These are phyloP conservation scores for Bombycilla garrulus DNA, from an alignment of 2,113 vertebrate species.

Conservation along the genomic window DNA sequence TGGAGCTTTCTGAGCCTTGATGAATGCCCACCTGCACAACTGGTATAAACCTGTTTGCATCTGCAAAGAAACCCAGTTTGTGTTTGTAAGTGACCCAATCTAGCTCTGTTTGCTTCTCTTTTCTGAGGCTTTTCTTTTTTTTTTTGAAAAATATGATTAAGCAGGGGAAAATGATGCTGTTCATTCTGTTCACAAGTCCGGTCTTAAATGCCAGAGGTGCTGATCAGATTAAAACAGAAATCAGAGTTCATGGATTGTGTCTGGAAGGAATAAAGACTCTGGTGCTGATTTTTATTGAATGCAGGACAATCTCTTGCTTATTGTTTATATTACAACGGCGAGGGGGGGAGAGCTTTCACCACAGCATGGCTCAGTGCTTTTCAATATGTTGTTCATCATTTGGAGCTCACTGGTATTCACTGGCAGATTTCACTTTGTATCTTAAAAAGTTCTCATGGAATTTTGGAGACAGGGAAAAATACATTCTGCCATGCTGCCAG, in stretches of 20 bases:
- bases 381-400: background rate
- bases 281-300: constrained; percentile 24
- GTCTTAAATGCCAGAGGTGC: constrained; percentile 20
- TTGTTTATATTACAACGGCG: background rate
- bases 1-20: background rate
- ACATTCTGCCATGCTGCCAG: background rate
- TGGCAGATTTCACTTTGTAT: background rate
- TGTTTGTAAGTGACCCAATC: background rate
- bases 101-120: background rate
- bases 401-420: background rate
- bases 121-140: background rate
- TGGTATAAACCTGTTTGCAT: background rate
- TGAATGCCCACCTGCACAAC: background rate
- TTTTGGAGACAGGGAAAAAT: background rate
- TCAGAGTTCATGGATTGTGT: background rate
- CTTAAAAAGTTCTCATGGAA: background rate
- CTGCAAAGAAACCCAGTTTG: background rate
- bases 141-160: background rate
- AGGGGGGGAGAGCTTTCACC: background rate
- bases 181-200: constrained; percentile 5
- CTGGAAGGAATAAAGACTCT: constrained; percentile 29
- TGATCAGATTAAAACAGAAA: constrained; percentile 51
- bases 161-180: background rate
- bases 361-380: background rate
- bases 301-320: background rate